Percentiles rank a stretch among this genome's conserved stretches.
Conservation (phyloP, 2,797 vertebrate genomes). For the Rallus crepitans region DNA sequence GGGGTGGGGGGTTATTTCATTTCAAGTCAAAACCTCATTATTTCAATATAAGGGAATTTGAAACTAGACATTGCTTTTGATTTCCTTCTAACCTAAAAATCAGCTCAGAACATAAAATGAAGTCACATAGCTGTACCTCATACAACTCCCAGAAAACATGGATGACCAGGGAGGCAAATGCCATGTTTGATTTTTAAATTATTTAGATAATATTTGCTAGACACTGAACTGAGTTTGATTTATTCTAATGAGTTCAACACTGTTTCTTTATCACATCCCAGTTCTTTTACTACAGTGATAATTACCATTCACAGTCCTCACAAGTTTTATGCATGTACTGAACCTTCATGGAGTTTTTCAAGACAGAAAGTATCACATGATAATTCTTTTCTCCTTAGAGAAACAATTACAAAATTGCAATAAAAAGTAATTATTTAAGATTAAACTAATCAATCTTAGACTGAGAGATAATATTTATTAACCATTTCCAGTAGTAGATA, state of each 20-base stretch:
- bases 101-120: background rate
- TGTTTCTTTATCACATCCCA: background rate
- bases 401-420: background rate
- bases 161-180: background rate
- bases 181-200: background rate
- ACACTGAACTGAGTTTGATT: background rate
- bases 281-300: background rate
- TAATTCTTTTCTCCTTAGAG: background rate
- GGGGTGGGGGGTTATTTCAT: background rate
- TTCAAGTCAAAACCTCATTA: constrained; percentile 30
- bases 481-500: background rate
- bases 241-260: background rate
- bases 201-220: background rate
- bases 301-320: background rate
- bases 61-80: background rate
- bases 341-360: background rate
- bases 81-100: constrained; percentile 3
- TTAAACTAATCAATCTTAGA: background rate
- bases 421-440: background rate
- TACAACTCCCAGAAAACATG: background rate
- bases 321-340: background rate
- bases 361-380: background rate
- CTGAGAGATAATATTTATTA: background rate
- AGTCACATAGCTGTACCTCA: background rate
- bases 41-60: constrained; percentile 12